Conservation (phyloP, 2,888 invertebrate genomes). For the Ethmia dodecea region DNA sequence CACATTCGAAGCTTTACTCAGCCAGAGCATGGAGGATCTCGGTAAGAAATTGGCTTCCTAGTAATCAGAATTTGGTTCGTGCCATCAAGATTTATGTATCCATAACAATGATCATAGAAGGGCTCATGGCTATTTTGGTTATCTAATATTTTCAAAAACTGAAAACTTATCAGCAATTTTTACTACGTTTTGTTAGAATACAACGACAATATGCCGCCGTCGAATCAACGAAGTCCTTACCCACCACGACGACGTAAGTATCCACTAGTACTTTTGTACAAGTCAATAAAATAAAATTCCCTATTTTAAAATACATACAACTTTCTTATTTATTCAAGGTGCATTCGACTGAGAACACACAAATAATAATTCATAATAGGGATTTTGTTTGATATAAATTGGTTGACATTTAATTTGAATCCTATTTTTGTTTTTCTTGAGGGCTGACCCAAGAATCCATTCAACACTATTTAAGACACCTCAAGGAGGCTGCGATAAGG, state of each 20-base stretch:
- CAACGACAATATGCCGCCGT: constrained; percentile 90
- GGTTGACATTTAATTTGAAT: constrained; percentile 30
- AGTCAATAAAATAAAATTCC: no score
- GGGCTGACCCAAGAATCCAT: constrained; percentile 58
- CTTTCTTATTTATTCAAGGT: no score
- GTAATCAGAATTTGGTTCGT: no score
- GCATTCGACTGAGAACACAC: no score
- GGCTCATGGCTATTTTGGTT: neutral
- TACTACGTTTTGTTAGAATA: constrained; percentile 82
- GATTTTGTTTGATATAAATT: constrained; percentile 3
- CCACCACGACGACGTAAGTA: constrained; percentile 90
- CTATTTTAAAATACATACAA: no score
- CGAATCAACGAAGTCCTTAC: constrained; percentile 91
- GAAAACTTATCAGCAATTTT: neutral
- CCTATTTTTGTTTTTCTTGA: constrained; percentile 49
- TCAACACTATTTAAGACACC: constrained; percentile 57
- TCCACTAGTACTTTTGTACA: no score
- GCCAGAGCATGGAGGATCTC: constrained; percentile 97
- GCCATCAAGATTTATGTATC: no score
- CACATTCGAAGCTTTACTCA: constrained; percentile 93
- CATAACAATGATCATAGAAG: neutral
- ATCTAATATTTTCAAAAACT: neutral
- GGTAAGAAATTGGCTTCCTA: no score
- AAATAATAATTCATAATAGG: no score
- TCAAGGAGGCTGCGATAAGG: constrained; percentile 54